These are phyloP conservation scores for Chelmon rostratus DNA, from an alignment of 2,797 vertebrate species.

Conservation along the genomic window DNA sequence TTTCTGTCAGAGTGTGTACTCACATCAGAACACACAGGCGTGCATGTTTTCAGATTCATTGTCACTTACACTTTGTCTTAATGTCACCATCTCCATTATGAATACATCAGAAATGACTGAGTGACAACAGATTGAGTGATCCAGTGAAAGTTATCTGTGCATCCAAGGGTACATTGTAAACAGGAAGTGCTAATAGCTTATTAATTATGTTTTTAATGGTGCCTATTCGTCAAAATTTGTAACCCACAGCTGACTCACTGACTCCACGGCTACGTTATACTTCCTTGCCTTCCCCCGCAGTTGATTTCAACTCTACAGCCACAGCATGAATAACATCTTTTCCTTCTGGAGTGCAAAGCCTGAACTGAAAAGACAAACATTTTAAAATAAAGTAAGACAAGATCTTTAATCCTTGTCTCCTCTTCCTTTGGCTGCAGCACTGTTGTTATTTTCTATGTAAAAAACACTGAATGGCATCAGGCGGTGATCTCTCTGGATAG, in stretches of 20 bases:
- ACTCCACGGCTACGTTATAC: background rate
- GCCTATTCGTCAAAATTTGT: background rate
- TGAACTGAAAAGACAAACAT: background rate
- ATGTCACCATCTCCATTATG: background rate
- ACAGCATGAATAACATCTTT: background rate
- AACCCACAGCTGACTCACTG: background rate
- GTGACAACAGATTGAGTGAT: background rate
- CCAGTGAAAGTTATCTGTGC: too few species aligned
- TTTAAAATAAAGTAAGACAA: background rate
- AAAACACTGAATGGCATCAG: slow-evolving; percentile 4
- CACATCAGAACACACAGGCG: background rate
- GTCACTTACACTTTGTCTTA: background rate
- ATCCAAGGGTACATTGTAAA: background rate
- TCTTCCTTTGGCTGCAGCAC: slow-evolving; percentile 7
- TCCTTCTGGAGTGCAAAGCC: background rate
- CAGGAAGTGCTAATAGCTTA: background rate
- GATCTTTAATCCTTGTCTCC: background rate
- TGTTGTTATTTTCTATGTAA: slow-evolving; percentile 3
- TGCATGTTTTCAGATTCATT: background rate
- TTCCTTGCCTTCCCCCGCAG: background rate
- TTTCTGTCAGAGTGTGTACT: background rate
- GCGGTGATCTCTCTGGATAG: slow-evolving; percentile 6
- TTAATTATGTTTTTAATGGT: background rate
- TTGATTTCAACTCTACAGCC: background rate
- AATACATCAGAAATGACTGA: background rate